Evolutionary conservation across 2,113 vertebrate genomes (phyloP).

Genomic region (Prionailurus viverrinus): DNA sequence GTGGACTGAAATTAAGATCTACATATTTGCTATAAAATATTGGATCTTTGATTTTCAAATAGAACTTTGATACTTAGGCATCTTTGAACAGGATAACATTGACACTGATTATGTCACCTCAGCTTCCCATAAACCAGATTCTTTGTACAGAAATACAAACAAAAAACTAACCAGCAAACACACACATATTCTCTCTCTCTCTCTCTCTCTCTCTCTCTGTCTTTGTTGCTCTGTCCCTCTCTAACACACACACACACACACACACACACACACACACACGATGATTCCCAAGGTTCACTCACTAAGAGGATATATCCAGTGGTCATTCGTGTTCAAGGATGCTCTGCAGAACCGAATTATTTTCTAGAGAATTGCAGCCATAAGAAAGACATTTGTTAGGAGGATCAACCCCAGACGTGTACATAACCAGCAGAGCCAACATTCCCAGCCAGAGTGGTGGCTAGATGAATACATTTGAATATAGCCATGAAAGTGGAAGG

Average conservation of each 20-base stretch:
- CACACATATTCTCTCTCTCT: background rate
- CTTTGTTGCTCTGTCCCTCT: background rate
- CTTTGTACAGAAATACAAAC: constrained; percentile 18
- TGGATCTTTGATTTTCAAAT: constrained; percentile 71
- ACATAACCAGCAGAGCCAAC: background rate
- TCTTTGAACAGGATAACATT: constrained; percentile 77
- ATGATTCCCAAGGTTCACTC: background rate
- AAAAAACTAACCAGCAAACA: background rate
- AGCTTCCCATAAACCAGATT: background rate
- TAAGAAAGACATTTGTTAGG: background rate
- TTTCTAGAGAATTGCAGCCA: background rate
- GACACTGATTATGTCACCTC: background rate
- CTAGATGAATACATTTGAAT: background rate
- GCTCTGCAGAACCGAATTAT: background rate
- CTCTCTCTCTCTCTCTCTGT: background rate
- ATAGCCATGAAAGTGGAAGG: background rate
- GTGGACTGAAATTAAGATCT: constrained; percentile 56
- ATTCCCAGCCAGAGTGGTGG: background rate
- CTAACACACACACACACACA: background rate
- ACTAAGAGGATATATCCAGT: background rate
- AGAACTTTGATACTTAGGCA: constrained; percentile 63
- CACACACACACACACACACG: background rate
- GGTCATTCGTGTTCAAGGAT: background rate
- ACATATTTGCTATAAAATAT: constrained; percentile 68
- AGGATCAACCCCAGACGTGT: background rate